Evolutionary conservation across 2,888 invertebrate species (phyloP).

Genomic region (Mythimna loreyi): DNA sequence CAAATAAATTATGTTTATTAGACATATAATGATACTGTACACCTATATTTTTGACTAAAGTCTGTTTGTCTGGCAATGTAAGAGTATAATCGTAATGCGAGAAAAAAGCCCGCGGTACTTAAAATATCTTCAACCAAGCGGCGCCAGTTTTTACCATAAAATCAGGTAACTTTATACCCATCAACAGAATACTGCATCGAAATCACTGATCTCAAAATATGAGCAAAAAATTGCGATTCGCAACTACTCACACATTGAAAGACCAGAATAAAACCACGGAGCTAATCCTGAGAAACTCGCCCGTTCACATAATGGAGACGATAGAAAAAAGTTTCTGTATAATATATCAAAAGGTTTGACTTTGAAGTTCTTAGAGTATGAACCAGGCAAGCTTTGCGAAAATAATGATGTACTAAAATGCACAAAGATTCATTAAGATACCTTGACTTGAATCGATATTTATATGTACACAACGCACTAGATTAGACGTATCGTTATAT

Average conservation of each 20-base stretch:
- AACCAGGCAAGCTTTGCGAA: conserved; percentile 5
- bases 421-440: neutral
- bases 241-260: conserved; percentile 38
- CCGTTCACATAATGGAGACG: conserved; percentile 50
- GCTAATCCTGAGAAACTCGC: conserved; percentile 59
- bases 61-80: neutral
- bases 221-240: conserved; percentile 44
- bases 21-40: conserved; percentile 2
- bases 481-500: too few species aligned
- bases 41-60: neutral
- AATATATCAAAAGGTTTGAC: conserved; percentile 55
- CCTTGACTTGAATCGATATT: too few species aligned
- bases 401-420: neutral
- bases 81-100: conserved; percentile 1
- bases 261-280: conserved; percentile 44
- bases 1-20: neutral
- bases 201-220: conserved; percentile 53
- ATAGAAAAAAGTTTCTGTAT: conserved; percentile 60
- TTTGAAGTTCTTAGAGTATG: conserved; percentile 35
- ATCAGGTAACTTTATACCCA: conserved; percentile 49
- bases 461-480: too few species aligned
- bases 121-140: conserved; percentile 37
- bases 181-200: conserved; percentile 54
- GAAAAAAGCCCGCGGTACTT: conserved; percentile 24
- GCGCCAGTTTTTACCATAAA: conserved; percentile 31